Conservation (phyloP, 2,797 vertebrate genomes). For the Enteromius unitaeniatus region DNA sequence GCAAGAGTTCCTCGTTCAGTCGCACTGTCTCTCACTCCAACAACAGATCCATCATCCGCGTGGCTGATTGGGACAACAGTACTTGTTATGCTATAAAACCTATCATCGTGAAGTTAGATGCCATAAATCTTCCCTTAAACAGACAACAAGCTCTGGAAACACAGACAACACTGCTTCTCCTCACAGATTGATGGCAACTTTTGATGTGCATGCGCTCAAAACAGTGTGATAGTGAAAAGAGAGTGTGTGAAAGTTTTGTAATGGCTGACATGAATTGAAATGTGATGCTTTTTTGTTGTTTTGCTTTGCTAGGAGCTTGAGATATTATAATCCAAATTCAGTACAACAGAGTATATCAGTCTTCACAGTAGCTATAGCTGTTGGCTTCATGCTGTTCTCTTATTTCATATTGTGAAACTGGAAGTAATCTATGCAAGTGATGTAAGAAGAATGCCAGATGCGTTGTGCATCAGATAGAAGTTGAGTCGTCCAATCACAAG, state of each 20-base stretch:
- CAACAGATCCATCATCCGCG: conserved; percentile 59
- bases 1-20: conserved; percentile 34
- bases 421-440: conserved; percentile 8
- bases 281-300: conserved; percentile 12
- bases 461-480: not conserved
- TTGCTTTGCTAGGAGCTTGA: conserved; percentile 35
- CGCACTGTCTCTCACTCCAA: conserved; percentile 22
- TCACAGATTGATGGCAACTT: conserved; percentile 38
- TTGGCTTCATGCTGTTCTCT: not conserved
- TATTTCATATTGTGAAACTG: conserved; percentile 19
- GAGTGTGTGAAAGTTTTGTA: conserved; percentile 13
- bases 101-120: conserved; percentile 54
- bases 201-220: not conserved
- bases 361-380: conserved; percentile 12
- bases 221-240: conserved; percentile 6
- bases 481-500: not conserved
- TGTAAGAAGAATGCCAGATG: conserved; percentile 10
- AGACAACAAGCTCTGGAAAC: conserved; percentile 37
- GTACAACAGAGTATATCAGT: conserved; percentile 3
- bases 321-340: conserved; percentile 39
- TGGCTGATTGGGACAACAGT: conserved; percentile 59
- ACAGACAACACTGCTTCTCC: conserved; percentile 21
- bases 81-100: conserved; percentile 58
- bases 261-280: conserved; percentile 33
- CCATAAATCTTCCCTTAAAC: conserved; percentile 56